Conservation (phyloP, 2,888 invertebrate genomes). For the Tridacna gigas region DNA sequence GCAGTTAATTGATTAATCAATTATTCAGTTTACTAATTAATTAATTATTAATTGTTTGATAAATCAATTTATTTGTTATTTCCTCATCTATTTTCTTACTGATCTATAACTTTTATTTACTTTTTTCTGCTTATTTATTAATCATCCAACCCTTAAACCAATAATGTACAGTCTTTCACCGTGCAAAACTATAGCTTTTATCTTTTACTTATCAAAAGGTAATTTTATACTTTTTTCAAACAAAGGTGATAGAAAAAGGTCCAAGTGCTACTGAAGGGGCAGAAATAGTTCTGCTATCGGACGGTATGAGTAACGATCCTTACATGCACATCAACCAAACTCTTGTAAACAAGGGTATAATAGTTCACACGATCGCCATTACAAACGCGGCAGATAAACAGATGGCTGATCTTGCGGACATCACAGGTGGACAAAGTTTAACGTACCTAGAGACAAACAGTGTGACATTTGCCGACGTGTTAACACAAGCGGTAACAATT, state of each 20-base stretch:
- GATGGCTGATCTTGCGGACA: slow-evolving; percentile 11
- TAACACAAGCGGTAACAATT: slow-evolving; percentile 20
- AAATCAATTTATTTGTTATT: no score
- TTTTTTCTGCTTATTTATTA: no score
- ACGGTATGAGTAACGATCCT: slow-evolving; percentile 19
- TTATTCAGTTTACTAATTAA: no score
- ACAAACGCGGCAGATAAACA: slow-evolving; percentile 23
- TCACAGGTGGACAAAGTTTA: slow-evolving; percentile 25
- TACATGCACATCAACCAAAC: slow-evolving; percentile 14
- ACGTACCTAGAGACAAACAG: slow-evolving; percentile 28
- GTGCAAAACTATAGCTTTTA: no score
- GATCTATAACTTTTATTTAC: no score
- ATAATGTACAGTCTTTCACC: no score
- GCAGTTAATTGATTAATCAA: no score
- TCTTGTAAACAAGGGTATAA: slow-evolving; percentile 19
- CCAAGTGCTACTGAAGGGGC: not conserved
- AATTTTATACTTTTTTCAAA: no score
- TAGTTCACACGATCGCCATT: slow-evolving; percentile 30
- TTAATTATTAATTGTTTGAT: no score
- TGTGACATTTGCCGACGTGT: slow-evolving; percentile 26
- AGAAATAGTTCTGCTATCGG: slow-evolving; percentile 35
- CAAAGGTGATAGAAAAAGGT: slow-evolving; percentile 1
- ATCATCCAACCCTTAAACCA: no score
- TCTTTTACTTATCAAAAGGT: no score
- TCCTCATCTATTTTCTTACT: no score